These are phyloP conservation scores for Trypoxylus dichotomus DNA, from an alignment of 1,140 invertebrate genomes.

Conservation along the genomic window DNA sequence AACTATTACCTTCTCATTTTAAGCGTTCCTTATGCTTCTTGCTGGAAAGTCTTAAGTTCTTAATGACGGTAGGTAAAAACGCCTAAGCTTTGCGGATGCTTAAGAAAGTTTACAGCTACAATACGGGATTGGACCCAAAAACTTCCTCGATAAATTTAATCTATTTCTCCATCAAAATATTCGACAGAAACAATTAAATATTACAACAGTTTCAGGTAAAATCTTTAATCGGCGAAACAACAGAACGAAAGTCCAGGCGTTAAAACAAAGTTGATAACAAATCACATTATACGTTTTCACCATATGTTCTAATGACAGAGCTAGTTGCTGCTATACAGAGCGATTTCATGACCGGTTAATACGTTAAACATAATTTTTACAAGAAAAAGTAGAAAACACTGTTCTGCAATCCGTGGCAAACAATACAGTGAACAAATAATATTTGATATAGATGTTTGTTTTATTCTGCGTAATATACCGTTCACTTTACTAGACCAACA, in stretches of 20 bases:
- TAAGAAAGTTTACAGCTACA: conserved; percentile 60
- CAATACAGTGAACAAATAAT: conserved; percentile 56
- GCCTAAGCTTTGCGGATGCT: conserved; percentile 67
- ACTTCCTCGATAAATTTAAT: conserved; percentile 62
- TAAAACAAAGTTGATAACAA: conserved; percentile 40
- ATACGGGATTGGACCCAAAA: conserved; percentile 62
- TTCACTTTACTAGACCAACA: too few relatives aligned
- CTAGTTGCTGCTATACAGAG: conserved; percentile 41
- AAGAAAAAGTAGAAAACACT: not conserved
- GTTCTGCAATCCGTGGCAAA: conserved; percentile 29
- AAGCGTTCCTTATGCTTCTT: conserved; percentile 66
- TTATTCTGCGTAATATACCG: too few relatives aligned
- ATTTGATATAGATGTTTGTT: conserved; percentile 64
- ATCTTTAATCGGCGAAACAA: conserved; percentile 41
- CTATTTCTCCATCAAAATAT: not conserved
- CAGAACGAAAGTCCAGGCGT: conserved; percentile 34
- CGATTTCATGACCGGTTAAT: conserved; percentile 40
- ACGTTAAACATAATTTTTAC: too few relatives aligned
- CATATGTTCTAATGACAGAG: conserved; percentile 35
- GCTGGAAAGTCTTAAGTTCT: conserved; percentile 81
- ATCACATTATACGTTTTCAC: conserved; percentile 39
- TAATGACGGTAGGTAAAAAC: conserved; percentile 72
- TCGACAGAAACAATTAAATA: too few relatives aligned
- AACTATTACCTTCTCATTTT: conserved; percentile 65
- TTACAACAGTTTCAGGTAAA: conserved; percentile 33